Evolutionary conservation across 2,797 vertebrate genomes (phyloP).

Genomic region (Argyrosomus regius): DNA sequence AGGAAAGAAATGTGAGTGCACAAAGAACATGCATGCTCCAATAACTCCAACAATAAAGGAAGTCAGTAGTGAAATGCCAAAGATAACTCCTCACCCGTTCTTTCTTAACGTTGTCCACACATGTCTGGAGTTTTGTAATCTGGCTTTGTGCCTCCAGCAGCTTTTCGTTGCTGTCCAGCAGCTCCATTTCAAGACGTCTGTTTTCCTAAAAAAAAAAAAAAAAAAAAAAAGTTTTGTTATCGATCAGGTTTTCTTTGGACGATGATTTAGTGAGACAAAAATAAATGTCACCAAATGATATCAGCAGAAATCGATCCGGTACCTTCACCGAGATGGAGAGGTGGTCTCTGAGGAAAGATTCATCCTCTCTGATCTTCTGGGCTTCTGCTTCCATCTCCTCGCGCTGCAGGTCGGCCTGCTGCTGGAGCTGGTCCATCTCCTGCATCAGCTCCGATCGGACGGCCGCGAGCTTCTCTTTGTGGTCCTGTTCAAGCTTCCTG

Average conservation of each 20-base stretch:
- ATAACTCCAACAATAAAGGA: neutral
- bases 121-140: slow-evolving; percentile 90
- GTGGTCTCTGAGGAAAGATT: slow-evolving; percentile 90
- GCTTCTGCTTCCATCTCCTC: slow-evolving; percentile 91
- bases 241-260: neutral
- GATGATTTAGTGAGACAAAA: neutral
- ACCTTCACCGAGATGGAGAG: slow-evolving; percentile 94
- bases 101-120: slow-evolving; percentile 90
- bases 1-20: too few species aligned
- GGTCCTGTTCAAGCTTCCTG: slow-evolving; percentile 95
- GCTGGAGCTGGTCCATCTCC: slow-evolving; percentile 93
- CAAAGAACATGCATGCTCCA: neutral
- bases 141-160: slow-evolving; percentile 87
- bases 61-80: neutral
- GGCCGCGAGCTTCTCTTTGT: slow-evolving; percentile 88
- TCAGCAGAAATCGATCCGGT: slow-evolving; percentile 1
- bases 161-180: slow-evolving; percentile 90
- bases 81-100: slow-evolving; percentile 87
- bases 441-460: slow-evolving; percentile 87
- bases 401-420: slow-evolving; percentile 90
- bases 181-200: slow-evolving; percentile 90
- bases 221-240: neutral
- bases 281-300: neutral
- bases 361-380: slow-evolving; percentile 89
- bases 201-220: slow-evolving; percentile 88